Evolutionary conservation across 1,140 invertebrate species (phyloP).

Genomic region (Parasteatoda tepidariorum): DNA sequence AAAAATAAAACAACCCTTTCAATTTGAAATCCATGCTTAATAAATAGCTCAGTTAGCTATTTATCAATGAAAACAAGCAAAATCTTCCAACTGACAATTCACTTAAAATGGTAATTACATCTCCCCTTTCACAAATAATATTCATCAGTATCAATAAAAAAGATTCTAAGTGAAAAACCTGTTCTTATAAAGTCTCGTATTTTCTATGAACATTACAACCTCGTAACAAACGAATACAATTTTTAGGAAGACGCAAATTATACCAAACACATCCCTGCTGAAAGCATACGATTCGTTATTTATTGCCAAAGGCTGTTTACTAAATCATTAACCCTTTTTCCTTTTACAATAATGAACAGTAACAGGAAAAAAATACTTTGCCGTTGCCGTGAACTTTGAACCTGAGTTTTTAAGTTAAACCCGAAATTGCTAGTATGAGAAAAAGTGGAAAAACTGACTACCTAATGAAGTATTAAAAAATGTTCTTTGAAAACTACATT

Average conservation of each 20-base stretch:
- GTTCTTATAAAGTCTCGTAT: not conserved
- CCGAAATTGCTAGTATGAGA: constrained; percentile 7
- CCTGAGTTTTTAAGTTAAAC: constrained; percentile 16
- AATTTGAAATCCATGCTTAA: too few relatives aligned
- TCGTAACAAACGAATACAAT: not conserved
- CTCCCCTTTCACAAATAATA: not conserved
- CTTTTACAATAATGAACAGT: constrained; percentile 21
- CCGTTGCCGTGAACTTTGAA: constrained; percentile 34
- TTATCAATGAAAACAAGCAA: too few relatives aligned
- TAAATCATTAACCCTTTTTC: constrained; percentile 39
- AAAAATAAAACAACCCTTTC: too few relatives aligned
- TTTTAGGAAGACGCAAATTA: not conserved
- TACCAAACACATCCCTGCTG: not conserved
- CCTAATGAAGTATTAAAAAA: constrained; percentile 35
- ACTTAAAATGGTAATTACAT: not conserved
- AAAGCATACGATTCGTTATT: constrained; percentile 30
- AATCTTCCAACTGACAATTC: too few relatives aligned
- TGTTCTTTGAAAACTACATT: not conserved
- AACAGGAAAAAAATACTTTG: not conserved
- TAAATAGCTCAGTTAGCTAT: too few relatives aligned
- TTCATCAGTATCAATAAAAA: not conserved
- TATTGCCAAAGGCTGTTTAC: constrained; percentile 30
- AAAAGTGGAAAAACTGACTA: constrained; percentile 18
- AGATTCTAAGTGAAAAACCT: not conserved
- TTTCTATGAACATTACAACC: constrained; percentile 3